Conservation (phyloP, 92 coral and sea anemone species). For the Palythoa heliodiscus region DNA sequence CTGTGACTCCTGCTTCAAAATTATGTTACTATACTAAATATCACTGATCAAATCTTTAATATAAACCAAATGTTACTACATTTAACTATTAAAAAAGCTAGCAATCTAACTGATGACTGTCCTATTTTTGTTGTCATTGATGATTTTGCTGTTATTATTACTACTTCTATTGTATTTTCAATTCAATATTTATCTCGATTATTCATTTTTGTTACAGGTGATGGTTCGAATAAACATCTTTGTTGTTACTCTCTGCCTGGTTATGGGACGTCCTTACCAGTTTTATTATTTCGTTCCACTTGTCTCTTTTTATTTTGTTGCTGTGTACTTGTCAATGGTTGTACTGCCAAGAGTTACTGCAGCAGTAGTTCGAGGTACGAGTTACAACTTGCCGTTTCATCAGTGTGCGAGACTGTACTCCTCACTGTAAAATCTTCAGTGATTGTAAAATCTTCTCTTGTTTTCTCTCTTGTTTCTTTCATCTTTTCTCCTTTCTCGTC, state of each 20-base stretch:
- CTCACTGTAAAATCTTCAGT: not conserved
- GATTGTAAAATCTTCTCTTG: not conserved
- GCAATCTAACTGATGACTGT: too few relatives aligned
- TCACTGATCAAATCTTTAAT: too few relatives aligned
- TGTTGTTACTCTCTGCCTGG: conserved; percentile 80
- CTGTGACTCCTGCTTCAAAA: too few relatives aligned
- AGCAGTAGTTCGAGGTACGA: conserved; percentile 81
- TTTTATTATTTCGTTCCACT: conserved; percentile 97
- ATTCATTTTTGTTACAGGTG: conserved; percentile 63
- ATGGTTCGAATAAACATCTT: conserved; percentile 92
- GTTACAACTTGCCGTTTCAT: not conserved
- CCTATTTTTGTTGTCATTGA: not conserved
- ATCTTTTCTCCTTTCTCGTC: not conserved
- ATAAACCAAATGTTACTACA: too few relatives aligned
- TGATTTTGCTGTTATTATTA: too few relatives aligned
- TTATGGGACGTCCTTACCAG: conserved; percentile 98
- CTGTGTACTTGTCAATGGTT: conserved; percentile 71
- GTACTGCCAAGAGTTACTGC: conserved; percentile 89
- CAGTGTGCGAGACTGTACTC: not conserved
- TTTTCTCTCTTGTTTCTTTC: not conserved
- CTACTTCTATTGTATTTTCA: too few relatives aligned
- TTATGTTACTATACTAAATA: too few relatives aligned
- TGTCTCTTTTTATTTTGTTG: conserved; percentile 92
- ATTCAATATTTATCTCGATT: not conserved
- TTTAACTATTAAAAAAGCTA: too few relatives aligned